Base-by-base conservation (phyloP, 2,888 invertebrate species). In the Tiliacea aurago region DNA sequence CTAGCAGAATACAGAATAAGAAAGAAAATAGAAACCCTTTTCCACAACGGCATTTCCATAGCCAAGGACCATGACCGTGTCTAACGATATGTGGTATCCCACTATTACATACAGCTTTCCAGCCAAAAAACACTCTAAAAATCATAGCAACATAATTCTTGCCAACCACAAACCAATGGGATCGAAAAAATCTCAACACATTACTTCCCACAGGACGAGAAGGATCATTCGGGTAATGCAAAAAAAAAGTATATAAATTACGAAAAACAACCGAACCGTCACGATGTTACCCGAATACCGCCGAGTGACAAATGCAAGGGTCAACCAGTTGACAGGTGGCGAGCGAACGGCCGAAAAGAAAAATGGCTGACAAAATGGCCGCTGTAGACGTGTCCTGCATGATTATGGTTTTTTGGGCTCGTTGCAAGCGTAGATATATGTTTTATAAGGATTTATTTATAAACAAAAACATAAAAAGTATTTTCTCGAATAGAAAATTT, bases 261-360 rank as follows among this genome's bases (percentile, higher is more conserved):
- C 80, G 84, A 53, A 79, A 64, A 78, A 81, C 79, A 84, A 73
- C 86, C 85, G 85, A 86, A 74, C 66, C 75, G 75, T 78, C 75
- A 72, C 89, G 89, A 87, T 80, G 80, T 80, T 83, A 41, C 72
- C 83, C 88, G 90, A 87, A 86, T 84, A 87, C 85, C 79, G 78
- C 80, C 88, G 83, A 81, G 87, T 91, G 91, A 91, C 90, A 90
- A 92, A 93, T 92, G 90, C 87, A 85, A 86, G 91, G 92, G 91
- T 90, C 89, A 89, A 85, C 77, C 85, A 80, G 88, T 85, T 91
- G 90, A 90, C 90, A 90, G 89, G 87, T 87, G 87, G 87, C 70
- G 83, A 88, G 76, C 84, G 88, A 70, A 78, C 80, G 76, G 69
- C 77, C 73, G 70, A 86, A 86, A 86, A 87, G 88, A 89, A 88